phyloP scores from a whole-genome alignment of 2,113 vertebrate genomes.

The Siniperca knerii region DNA sequence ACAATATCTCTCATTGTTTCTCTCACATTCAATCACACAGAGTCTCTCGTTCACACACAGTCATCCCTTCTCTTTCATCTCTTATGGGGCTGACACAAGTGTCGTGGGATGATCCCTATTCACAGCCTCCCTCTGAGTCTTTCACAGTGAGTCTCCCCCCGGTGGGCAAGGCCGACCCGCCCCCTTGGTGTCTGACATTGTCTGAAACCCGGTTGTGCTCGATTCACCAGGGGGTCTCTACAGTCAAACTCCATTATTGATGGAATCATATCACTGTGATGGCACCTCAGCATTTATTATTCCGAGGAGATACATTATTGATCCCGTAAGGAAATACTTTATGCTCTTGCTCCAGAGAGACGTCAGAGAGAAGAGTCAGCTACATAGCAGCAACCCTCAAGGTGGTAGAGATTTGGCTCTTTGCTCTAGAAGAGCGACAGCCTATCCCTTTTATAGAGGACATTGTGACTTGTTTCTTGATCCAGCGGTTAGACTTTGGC shows the following conservation, averaged over 20 bases:
- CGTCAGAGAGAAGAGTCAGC: not conserved
- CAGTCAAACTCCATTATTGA: not conserved
- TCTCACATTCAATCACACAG: not conserved
- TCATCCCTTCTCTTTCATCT: slow-evolving; percentile 23
- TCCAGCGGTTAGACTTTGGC: not conserved
- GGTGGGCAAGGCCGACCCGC: not conserved
- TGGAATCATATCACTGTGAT: slow-evolving; percentile 2
- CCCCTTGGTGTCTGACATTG: not conserved
- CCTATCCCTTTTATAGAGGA: not conserved
- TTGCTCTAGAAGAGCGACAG: not conserved
- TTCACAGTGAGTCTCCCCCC: not conserved
- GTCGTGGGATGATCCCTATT: slow-evolving; percentile 30
- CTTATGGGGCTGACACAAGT: slow-evolving; percentile 8
- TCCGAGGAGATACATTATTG: slow-evolving; percentile 1
- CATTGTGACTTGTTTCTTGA: not conserved
- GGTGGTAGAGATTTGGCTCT: not conserved
- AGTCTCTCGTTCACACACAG: not conserved
- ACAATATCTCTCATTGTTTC: not conserved
- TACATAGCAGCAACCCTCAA: not conserved
- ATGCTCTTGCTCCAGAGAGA: not conserved
- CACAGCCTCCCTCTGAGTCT: not conserved
- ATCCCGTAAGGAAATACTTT: not conserved
- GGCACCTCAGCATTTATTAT: not conserved
- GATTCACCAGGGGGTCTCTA: slow-evolving; percentile 14
- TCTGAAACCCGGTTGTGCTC: slow-evolving; percentile 10